Evolutionary conservation across 1,140 invertebrate species (phyloP), one percentile per base, ranked within the genome.

Genomic region (Leptinotarsa undecemlineata): DNA sequence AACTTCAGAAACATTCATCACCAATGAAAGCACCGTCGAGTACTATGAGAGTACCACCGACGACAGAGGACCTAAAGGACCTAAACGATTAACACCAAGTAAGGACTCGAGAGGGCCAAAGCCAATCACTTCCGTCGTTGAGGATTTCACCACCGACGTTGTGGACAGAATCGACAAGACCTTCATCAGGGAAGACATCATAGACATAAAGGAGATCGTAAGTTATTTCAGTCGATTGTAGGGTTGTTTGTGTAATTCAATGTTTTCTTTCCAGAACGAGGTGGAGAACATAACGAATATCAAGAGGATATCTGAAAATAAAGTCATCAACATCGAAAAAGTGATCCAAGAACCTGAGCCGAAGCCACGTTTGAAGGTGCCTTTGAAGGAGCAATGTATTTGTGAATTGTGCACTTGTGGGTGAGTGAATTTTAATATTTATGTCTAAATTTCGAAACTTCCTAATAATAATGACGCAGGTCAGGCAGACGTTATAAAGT

Each of bases 371-470:
- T 74, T 79, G 66, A 80, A 78, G 64, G 66, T 80, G 14, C 87
- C 87, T 3, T 71, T 85, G 63, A 93, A 93, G 84, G 94, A 95
- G 83, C 91, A 94, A 84, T 96, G 94, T 82, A 94, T 96, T 78
- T 96, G 94, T 84, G 93, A 96, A 87, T 91, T 96, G 61, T 96
- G 94, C 84, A 95, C 93, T 81, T 96, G 94, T 86, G 94, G 94
- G 94, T 96, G 87, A 92, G 92, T 91, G 8, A 8, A 42, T 11
- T 42, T 42, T 42, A 11, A 42, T 42, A 3, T 42, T 42, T 42
- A 33, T 8, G 33, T 42, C 33, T 11, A 2, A 11, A 42, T 42
- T 42, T 42, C 2, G 2, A 11, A 42, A 42, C 1, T 42, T 0
- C 0, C 6, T 11, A 42, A 42, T 42, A 4, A 33, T 33, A 11